phyloP scores from a whole-genome alignment of 2,888 invertebrate species.

The Stenotaenia linearis region DNA sequence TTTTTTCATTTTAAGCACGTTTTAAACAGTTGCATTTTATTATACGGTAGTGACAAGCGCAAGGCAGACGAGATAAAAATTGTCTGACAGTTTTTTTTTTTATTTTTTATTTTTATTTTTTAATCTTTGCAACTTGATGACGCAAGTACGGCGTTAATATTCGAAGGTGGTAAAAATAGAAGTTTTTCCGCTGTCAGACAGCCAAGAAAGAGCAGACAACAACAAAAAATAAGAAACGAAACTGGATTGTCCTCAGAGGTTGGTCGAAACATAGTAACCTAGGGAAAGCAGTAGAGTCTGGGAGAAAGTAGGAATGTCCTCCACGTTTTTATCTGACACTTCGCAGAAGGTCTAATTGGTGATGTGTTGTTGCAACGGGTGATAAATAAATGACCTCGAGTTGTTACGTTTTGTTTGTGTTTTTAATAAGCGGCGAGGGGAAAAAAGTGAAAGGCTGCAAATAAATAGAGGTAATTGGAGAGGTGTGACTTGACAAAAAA shows the following conservation, averaged over 20 bases:
- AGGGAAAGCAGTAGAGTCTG: neutral
- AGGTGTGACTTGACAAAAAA: neutral
- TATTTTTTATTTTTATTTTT: neutral
- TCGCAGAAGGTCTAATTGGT: neutral
- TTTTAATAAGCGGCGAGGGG: neutral
- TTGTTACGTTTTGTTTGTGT: neutral
- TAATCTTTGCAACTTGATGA: neutral
- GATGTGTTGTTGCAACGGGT: neutral
- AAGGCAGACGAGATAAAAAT: neutral
- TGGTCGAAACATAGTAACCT: constrained; percentile 1
- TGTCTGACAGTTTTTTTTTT: neutral
- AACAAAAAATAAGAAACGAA: neutral
- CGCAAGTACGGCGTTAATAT: constrained; percentile 1
- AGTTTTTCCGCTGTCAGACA: neutral
- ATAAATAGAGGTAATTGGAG: no score
- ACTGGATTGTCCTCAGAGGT: neutral
- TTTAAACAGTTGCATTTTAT: constrained; percentile 4
- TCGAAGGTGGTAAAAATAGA: constrained; percentile 9
- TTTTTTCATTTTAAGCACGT: neutral
- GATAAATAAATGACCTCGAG: neutral
- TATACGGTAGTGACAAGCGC: neutral
- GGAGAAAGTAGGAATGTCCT: neutral
- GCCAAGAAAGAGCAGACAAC: neutral
- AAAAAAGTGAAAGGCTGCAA: neutral
- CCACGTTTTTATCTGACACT: neutral